phyloP scores from a whole-genome alignment of 2,113 vertebrate genomes.

The Steatornis caripensis region DNA sequence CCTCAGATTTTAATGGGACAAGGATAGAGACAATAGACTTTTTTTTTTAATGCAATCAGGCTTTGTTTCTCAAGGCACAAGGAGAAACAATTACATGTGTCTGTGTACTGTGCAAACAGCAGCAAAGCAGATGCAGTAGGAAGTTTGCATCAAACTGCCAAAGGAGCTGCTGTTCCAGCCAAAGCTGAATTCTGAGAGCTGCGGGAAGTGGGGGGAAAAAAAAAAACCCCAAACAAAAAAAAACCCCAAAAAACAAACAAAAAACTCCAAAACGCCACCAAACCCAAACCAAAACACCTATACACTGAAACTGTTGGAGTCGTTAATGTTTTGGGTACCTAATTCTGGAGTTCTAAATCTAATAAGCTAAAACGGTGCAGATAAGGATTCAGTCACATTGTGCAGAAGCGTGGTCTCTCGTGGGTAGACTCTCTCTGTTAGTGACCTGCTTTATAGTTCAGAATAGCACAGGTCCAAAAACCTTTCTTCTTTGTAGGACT shows the following conservation, averaged over 20 bases:
- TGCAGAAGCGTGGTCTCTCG: background rate
- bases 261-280: background rate
- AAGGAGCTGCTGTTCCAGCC: background rate
- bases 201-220: background rate
- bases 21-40: background rate
- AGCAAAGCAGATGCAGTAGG: background rate
- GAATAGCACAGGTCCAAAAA: background rate
- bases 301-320: background rate
- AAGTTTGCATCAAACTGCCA: background rate
- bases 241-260: background rate
- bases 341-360: background rate
- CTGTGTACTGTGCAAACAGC: background rate
- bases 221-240: background rate
- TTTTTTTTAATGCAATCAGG: background rate
- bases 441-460: background rate
- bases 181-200: background rate
- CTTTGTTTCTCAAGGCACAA: conserved; percentile 7
- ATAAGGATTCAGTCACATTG: background rate
- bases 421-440: background rate
- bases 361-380: background rate
- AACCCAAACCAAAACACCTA: background rate
- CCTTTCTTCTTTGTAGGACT: background rate
- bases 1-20: background rate
- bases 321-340: background rate
- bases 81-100: background rate